These are phyloP conservation scores for Distichodus sexfasciatus DNA, from an alignment of 2,797 vertebrate genomes.

Conservation along the genomic window DNA sequence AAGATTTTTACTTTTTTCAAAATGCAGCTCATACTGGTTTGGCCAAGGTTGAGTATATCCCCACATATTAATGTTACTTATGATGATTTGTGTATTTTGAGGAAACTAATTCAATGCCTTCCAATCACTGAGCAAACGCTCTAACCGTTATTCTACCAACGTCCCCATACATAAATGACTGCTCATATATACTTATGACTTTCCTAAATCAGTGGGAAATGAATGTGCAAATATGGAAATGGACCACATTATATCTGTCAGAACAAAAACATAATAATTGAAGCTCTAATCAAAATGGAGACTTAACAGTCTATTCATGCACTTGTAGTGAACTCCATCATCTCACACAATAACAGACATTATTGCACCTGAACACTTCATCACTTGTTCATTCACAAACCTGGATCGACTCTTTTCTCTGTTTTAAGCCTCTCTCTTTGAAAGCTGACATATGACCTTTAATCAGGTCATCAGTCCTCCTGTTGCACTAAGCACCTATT, in stretches of 20 bases:
- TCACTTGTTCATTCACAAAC: constrained; percentile 1
- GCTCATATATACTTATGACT: not conserved
- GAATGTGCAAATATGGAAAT: not conserved
- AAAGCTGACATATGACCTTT: constrained; percentile 12
- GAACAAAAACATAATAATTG: not conserved
- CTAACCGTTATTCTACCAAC: no score
- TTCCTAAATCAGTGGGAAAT: not conserved
- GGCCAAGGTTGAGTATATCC: no score
- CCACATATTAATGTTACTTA: not conserved
- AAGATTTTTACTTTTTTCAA: no score
- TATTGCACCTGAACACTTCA: constrained; percentile 2
- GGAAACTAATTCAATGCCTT: not conserved
- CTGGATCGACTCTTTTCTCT: constrained; percentile 22
- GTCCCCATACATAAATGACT: no score
- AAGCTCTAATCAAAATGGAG: constrained; percentile 7
- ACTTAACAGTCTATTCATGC: constrained; percentile 4
- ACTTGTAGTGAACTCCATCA: not conserved
- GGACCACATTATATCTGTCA: not conserved
- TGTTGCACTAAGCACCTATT: constrained; percentile 1
- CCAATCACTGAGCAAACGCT: no score
- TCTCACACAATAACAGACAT: not conserved
- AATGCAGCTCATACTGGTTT: no score
- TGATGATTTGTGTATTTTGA: not conserved
- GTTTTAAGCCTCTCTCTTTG: constrained; percentile 20
- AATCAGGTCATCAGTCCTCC: not conserved